These are phyloP conservation scores for Tetraneura akinire DNA, from an alignment of 1,140 invertebrate species.

Conservation along the genomic window DNA sequence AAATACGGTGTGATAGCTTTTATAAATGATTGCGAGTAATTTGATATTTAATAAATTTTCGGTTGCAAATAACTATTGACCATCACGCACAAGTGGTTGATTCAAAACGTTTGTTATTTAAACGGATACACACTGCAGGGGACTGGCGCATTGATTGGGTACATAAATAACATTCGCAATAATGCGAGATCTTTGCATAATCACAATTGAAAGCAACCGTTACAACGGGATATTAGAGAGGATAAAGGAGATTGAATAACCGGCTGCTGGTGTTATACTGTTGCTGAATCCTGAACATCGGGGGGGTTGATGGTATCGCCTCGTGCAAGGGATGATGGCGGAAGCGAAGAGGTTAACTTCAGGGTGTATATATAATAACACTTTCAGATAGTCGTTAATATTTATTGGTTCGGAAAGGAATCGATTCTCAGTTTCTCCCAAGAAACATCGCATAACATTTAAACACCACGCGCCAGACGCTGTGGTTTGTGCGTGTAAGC, in stretches of 20 bases:
- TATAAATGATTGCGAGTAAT: no score
- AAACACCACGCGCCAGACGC: neutral
- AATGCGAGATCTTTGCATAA: slow-evolving; percentile 9
- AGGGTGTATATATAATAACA: slow-evolving; percentile 43
- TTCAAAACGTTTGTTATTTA: neutral
- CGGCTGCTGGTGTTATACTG: slow-evolving; percentile 8
- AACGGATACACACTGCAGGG: no score
- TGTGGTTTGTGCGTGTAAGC: neutral
- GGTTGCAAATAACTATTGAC: no score
- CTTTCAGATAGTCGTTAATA: slow-evolving; percentile 48
- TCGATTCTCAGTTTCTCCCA: slow-evolving; percentile 13
- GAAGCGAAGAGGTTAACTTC: slow-evolving; percentile 29
- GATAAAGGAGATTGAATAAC: slow-evolving; percentile 14
- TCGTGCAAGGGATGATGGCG: neutral
- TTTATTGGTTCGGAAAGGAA: slow-evolving; percentile 41
- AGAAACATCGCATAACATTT: neutral
- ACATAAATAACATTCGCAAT: slow-evolving; percentile 24
- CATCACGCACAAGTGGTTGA: no score
- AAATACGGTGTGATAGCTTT: no score
- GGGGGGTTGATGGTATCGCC: neutral
- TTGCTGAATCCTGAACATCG: neutral
- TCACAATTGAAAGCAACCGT: slow-evolving; percentile 13
- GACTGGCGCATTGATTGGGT: neutral
- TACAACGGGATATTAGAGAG: neutral
- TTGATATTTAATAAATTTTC: no score